Conservation (phyloP, 2,888 invertebrate species). For the Portevinia maculata region DNA sequence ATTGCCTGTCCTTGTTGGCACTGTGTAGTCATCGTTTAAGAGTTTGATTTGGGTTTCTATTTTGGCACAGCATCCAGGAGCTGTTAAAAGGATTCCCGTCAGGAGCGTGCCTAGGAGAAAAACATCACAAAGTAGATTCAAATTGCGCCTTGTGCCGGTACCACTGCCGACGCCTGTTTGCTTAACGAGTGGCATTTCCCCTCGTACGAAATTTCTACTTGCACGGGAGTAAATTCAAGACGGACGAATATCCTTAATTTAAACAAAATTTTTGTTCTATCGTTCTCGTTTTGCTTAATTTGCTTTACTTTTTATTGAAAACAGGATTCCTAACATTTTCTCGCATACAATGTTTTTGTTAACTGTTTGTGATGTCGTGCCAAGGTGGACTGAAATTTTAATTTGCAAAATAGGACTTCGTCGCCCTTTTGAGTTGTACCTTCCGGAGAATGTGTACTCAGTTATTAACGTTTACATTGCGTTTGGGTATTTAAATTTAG, state of each 20-base stretch:
- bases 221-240: constrained; percentile 28
- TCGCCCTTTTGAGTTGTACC: neutral
- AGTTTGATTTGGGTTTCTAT: constrained; percentile 76
- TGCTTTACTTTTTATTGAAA: constrained; percentile 78
- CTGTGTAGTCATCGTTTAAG: constrained; percentile 76
- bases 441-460: constrained; percentile 21
- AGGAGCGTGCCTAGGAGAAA: constrained; percentile 55
- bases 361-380: neutral
- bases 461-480: constrained; percentile 3
- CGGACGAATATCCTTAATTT: constrained; percentile 26
- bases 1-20: constrained; percentile 33
- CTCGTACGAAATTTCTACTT: constrained; percentile 9
- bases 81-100: constrained; percentile 32
- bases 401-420: constrained; percentile 23
- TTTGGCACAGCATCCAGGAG: constrained; percentile 74
- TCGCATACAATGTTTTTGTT: constrained; percentile 47
- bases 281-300: constrained; percentile 74
- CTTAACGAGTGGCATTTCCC: constrained; percentile 56
- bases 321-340: constrained; percentile 55
- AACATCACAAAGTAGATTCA: constrained; percentile 53
- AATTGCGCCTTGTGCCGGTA: constrained; percentile 35
- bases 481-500: constrained; percentile 46
- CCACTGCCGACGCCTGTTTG: constrained; percentile 31
- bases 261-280: constrained; percentile 50
- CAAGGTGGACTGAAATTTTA: constrained; percentile 52